Conservation (phyloP, 2,113 vertebrate species). For the Alligator mississippiensis region DNA sequence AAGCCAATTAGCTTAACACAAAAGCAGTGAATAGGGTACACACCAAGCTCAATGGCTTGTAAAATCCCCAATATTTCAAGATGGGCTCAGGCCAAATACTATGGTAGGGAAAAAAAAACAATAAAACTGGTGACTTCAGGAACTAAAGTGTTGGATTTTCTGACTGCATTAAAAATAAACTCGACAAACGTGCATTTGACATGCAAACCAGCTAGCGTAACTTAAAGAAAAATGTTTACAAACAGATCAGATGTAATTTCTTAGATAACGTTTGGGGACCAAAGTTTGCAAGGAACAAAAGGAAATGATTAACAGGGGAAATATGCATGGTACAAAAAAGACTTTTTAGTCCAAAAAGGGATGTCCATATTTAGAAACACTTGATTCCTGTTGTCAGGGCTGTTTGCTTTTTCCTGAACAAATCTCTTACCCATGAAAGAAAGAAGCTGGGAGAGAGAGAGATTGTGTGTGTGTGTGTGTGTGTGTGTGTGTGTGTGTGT, state of each 20-base stretch:
- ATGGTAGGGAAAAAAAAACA: neutral
- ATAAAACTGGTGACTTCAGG: neutral
- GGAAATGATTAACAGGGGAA: conserved; percentile 76
- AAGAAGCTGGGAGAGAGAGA: conserved; percentile 44
- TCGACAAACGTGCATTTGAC: neutral
- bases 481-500: neutral
- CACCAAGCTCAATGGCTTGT: conserved; percentile 53
- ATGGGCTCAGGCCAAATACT: conserved; percentile 9
- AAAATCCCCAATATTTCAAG: conserved; percentile 56
- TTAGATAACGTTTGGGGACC: conserved; percentile 38
- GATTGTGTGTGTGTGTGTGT: neutral
- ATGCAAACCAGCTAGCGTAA: neutral
- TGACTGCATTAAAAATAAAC: neutral
- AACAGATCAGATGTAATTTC: conserved; percentile 45
- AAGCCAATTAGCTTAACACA: conserved; percentile 56
- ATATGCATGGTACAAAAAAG: conserved; percentile 63
- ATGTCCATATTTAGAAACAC: conserved; percentile 73
- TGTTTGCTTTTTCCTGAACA: conserved; percentile 48
- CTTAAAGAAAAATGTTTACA: conserved; percentile 43
- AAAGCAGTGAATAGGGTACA: conserved; percentile 52
- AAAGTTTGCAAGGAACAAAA: conserved; percentile 65
- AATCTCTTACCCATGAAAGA: conserved; percentile 25
- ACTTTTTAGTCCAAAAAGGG: conserved; percentile 70
- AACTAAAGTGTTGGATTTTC: neutral
- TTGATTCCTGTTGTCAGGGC: conserved; percentile 61